Percentiles rank a stretch among this genome's conserved stretches.
Evolutionary conservation across 2,888 invertebrate species (phyloP).

Genomic region (Lordiphosa andalusiaca): DNA sequence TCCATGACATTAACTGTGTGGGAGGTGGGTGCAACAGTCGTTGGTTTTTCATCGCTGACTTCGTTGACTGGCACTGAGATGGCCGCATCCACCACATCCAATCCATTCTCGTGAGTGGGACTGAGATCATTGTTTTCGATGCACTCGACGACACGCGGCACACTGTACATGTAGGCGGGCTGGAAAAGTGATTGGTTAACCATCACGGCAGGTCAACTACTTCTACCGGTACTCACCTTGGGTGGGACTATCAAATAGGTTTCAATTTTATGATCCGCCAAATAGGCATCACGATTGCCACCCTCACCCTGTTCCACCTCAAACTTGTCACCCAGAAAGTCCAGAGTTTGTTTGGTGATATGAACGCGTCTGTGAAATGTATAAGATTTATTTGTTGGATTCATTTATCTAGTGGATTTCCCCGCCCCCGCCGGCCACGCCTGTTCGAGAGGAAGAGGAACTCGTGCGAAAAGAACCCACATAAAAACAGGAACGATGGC

Average conservation of each 20-base stretch:
- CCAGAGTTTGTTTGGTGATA: conserved; percentile 91
- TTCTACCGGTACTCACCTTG: conserved; percentile 83
- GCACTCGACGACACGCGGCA: conserved; percentile 75
- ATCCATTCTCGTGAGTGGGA: conserved; percentile 19
- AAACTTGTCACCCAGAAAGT: conserved; percentile 89
- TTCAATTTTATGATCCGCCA: conserved; percentile 93
- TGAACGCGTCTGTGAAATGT: conserved; percentile 87
- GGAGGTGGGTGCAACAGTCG: not conserved
- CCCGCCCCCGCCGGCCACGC: too few species aligned
- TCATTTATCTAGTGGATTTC: not conserved
- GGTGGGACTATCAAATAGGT: conserved; percentile 93
- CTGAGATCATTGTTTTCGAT: conserved; percentile 50
- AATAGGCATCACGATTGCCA: conserved; percentile 88
- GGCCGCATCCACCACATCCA: conserved; percentile 23
- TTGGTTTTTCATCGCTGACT: conserved; percentile 50
- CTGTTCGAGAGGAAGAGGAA: too few species aligned
- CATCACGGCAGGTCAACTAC: not conserved
- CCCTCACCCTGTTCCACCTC: conserved; percentile 93
- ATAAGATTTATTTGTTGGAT: not conserved
- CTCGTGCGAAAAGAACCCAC: conserved; percentile 33
- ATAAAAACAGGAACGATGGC: conserved; percentile 21
- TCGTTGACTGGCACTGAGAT: conserved; percentile 35
- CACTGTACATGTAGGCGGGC: conserved; percentile 65
- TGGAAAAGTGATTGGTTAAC: conserved; percentile 6
- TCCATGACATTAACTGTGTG: conserved; percentile 20